These are phyloP conservation scores for Tillus elongatus DNA, from an alignment of 2,888 invertebrate genomes.

Conservation along the genomic window DNA sequence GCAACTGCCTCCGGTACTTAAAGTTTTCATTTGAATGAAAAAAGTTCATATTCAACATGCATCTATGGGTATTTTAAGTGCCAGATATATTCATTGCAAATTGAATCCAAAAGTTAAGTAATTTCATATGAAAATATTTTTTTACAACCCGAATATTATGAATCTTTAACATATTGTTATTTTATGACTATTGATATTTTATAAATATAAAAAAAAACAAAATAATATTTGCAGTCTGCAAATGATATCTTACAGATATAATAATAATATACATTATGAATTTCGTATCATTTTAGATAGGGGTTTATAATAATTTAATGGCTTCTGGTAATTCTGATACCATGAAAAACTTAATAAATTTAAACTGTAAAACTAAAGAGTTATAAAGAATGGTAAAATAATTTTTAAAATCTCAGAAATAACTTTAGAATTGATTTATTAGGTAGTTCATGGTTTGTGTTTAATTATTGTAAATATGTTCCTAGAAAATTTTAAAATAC, in stretches of 20 bases:
- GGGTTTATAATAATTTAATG: too few species aligned
- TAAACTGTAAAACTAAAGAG: too few species aligned
- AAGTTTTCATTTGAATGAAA: conserved; percentile 4
- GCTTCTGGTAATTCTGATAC: too few species aligned
- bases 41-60: conserved; percentile 8
- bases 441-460: too few species aligned
- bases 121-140: neutral
- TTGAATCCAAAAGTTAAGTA: neutral
- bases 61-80: neutral
- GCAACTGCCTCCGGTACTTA: conserved; percentile 23
- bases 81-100: neutral
- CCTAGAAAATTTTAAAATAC: too few species aligned
- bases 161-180: conserved; percentile 30
- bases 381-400: too few species aligned
- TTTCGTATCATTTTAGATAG: conserved; percentile 21
- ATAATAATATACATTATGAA: too few species aligned
- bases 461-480: too few species aligned
- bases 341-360: too few species aligned
- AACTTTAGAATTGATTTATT: too few species aligned
- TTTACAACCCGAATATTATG: neutral
- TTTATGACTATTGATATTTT: conserved; percentile 27
- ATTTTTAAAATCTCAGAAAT: too few species aligned
- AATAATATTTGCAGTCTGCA: conserved; percentile 21
- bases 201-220: conserved; percentile 22
- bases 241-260: too few species aligned